Evolutionary conservation across 2,797 vertebrate species (phyloP), one percentile per base, ranked within the genome.

Genomic region (Macropus fuliginosus): DNA sequence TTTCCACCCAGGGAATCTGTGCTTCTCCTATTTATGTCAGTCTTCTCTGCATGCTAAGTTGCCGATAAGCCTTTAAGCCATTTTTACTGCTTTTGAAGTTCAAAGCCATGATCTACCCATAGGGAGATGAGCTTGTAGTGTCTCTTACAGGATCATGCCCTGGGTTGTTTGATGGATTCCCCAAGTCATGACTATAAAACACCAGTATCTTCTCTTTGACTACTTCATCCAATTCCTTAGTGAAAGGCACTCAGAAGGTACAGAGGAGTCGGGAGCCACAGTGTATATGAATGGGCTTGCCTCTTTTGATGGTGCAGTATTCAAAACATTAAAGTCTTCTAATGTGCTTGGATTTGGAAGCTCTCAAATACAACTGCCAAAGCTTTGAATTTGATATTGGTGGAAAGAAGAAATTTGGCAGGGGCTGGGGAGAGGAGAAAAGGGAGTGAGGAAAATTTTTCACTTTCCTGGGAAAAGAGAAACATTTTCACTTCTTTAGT

Each of bases 391-490:
- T 94, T 95, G 96, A 96, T 97, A 87, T 50, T 46, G 74, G 97
- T 95, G 56, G 91, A 91, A 91, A 81, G 95, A 95, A 94, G 96
- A 94, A 94, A 94, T 96, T 27, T 81, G 62, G 31, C 12, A 13
- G 59, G 4, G 12, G 29, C 29, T 66, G 12, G 57, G 13, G 18
- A n/a, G 2, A 46, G 21, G n/a, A 81, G n/a, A 96, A 97, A 95
- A 92, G 95, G 96, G 95, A 97, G 66, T 27, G 95, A 95, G 62
- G 97, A 96, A 97, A 95, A 97, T 96, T 96, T 97, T 97, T 96
- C 92, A 46, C 94, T 97, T 97, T 95, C 97, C 92, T 54, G 27
- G 93, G 92, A 95, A 94, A 92, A 96, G 93, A 96, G 81, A 97
- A 96, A 97, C 54, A 55, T 94, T 91, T 93, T 91, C 50, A 93